Evolutionary conservation across 2,797 vertebrate genomes (phyloP), one percentile per base, ranked within the genome.

Genomic region (Hylomyscus alleni): DNA sequence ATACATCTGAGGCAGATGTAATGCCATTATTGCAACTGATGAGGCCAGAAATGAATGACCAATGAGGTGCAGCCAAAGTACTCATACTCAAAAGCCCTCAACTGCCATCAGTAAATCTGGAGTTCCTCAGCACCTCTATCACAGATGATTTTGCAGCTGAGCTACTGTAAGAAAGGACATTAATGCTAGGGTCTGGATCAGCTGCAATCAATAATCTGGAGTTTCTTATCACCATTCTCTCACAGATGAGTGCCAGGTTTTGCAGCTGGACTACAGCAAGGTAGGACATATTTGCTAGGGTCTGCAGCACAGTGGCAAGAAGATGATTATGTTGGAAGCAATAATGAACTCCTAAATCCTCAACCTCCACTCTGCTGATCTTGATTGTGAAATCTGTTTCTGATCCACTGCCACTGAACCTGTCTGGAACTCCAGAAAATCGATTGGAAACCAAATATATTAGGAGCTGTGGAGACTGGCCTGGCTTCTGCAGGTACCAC

Each of bases 241-340:
- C 11, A 52, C 1, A 78, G 50, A 34, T 34, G 52, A 78, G 15
- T 34, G 34, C 19, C 47, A 10, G 5, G 31, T 52, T 34, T 20
- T 9, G 7, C 29, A 50, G 3, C 34, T 81, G 52, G 2, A 19
- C 34, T 12, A 11, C 50, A 52, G 5, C 11, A 40, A 58, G 12
- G 11, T 56, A 56, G 11, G 20, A 15, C 4, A 29, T 65, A 47
- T 84, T 65, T 44, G 22, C 24, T 82, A 29, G 2, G 10, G 40
- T 31, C 17, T 67, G 40, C 11, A 65, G 44, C 82, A 84, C 40
- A 65, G 60, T 67, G 40, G 17, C 40, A 50, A 60, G 29, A 22
- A 1, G 0, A 22, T 85, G 5, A 12, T 29, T 24, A 50, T 0
- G 0, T 47, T 67, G 82, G 3, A 2, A 0, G 9, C 82, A 84